Evolutionary conservation across 2,113 vertebrate genomes (phyloP), one percentile per base, ranked within the genome.

Genomic region (Heterocephalus glaber): DNA sequence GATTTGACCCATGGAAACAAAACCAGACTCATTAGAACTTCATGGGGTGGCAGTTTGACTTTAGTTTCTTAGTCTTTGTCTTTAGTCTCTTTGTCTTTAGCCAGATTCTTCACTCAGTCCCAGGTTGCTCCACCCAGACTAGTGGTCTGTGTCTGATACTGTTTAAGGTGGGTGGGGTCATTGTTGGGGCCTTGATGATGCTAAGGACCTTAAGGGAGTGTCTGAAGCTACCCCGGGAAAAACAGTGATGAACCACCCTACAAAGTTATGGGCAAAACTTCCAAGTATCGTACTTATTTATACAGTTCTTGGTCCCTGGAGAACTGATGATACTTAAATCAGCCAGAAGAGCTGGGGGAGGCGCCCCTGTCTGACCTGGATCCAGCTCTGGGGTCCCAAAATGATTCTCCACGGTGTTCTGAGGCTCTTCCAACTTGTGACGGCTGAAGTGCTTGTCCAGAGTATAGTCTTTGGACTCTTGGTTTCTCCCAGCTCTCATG

Each of bases 361-460:
- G 19, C 28, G n/a, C 12, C 12, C 19, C 2, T 24, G 63, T 14
- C 41, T 28, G 14, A 16, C 16, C 24, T 19, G 44, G 87, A 22
- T 24, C 14, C 35, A 38, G 38, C 58, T 63, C 41, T 52, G 68
- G 41, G 70, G 68, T 56, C 44, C n/a, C 52, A 49, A 35, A 28
- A 16, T 52, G 24, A 3, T 5, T 6, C 35, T 33, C 63, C 38
- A 22, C 3, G 28, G 54, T 63, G 19, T 6, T 52, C 7, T 2
- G 49, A 66, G 44, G 14, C 4, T n/a, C 7, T 7, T 44, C 17
- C 5, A 3, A 17, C 13, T 47, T 5, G 0, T 13, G 24, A 2
- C 22, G 0, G 1, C 83, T 52, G 24, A 7, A 9, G 24, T 2
- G 7, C 65, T n/a, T 0, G 2, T 56, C 54, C n/a, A 17, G 17